These are phyloP conservation scores for Siphonodentalium dalli DNA, from an alignment of 2,888 invertebrate genomes.

Conservation along the genomic window DNA sequence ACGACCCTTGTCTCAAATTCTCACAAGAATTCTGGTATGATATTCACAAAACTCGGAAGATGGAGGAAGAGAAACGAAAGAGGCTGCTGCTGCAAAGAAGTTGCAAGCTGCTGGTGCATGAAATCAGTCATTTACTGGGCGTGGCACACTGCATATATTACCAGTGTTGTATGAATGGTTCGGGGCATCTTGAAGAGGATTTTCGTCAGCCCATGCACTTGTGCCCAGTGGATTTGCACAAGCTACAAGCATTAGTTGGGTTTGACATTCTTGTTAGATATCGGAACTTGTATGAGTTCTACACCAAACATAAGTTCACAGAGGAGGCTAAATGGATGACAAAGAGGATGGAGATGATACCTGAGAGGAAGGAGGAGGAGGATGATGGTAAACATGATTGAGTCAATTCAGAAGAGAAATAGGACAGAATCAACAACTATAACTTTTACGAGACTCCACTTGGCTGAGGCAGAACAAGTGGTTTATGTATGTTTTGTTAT, in stretches of 20 bases:
- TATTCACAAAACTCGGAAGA: not conserved
- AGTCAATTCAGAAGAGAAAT: too few relatives aligned
- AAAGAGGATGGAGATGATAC: slow-evolving; percentile 24
- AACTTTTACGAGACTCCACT: too few relatives aligned
- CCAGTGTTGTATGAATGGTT: slow-evolving; percentile 51
- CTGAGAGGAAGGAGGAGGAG: too few relatives aligned
- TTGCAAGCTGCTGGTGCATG: slow-evolving; percentile 48
- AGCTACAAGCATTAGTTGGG: slow-evolving; percentile 38
- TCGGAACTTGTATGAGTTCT: slow-evolving; percentile 32
- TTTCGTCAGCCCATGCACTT: slow-evolving; percentile 49
- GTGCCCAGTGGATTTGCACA: slow-evolving; percentile 49
- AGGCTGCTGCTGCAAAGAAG: slow-evolving; percentile 37
- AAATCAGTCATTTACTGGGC: slow-evolving; percentile 47
- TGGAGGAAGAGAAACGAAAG: slow-evolving; percentile 12
- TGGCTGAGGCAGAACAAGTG: too few relatives aligned
- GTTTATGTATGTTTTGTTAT: too few relatives aligned
- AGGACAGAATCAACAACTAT: too few relatives aligned
- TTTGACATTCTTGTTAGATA: slow-evolving; percentile 39
- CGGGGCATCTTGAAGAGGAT: slow-evolving; percentile 49
- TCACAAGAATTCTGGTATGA: slow-evolving; percentile 43
- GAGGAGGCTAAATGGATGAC: slow-evolving; percentile 32
- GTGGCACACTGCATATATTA: slow-evolving; percentile 47
- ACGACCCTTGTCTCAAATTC: slow-evolving; percentile 42
- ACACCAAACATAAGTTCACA: slow-evolving; percentile 22
- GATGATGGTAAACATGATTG: too few relatives aligned